Evolutionary conservation across 23 tunicate species (phyloP), one percentile per base, ranked within the genome.

Genomic region (Styela clava): DNA sequence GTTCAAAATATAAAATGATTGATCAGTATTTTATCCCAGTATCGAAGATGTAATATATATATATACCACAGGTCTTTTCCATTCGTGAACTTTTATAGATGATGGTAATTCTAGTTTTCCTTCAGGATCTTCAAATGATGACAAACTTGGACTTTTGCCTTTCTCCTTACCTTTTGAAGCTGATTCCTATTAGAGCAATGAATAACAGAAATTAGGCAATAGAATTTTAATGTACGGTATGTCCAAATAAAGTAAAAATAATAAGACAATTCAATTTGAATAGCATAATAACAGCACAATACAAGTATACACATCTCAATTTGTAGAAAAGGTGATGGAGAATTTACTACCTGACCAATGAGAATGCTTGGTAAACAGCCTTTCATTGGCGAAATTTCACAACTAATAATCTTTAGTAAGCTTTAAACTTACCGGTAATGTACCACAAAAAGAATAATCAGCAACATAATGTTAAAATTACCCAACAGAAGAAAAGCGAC

Each of bases 51-150:
- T 19, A 61, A 61, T 61, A 61, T 19, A 19, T 61, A 63, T 25
- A 19, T 33, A 77, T 78, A 88, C 93, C 33, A 76, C 79, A 52
- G 89, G 89, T 65, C 96, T 83, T 77, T 78, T 77, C 96, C 96
- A 90, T 24, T 64, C 34, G 30, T 77, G 74, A 25, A 90, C 89
- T 73, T 85, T 72, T 0, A 90, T 21, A 19, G 87, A 77, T 16
- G 86, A 12, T 20, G 96, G 86, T 37, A 90, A 24, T 27, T 90
- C 96, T 34, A 90, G 71, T 82, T 56, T 85, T 62, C 96, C 96
- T 85, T 90, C 96, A 20, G 86, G 96, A 76, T 85, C 89, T 23
- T 90, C 96, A 69, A 85, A 90, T 61, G 84, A 82, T 61, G 74
- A 79, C 61, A 73, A 27, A 33, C 85, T 85, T 28, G 96, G 96